Evolutionary conservation across 2,888 invertebrate genomes (phyloP).

Genomic region (Volucella bombylans): DNA sequence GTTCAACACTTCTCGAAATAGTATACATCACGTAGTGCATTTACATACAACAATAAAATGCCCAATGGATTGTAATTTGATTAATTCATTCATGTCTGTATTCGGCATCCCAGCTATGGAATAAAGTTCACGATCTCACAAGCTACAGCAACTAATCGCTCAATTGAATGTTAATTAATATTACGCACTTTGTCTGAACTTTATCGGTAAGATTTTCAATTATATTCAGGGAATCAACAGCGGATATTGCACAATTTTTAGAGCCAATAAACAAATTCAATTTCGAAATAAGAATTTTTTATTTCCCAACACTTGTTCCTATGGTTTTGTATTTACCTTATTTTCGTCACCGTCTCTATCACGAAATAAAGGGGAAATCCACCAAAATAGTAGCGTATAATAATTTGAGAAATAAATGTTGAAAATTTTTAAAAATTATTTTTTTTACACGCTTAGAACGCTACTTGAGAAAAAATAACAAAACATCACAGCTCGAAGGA

Average conservation of each 20-base stretch:
- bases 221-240: constrained; percentile 8
- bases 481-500: constrained; percentile 44
- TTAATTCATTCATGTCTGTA: constrained; percentile 23
- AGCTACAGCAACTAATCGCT: constrained; percentile 25
- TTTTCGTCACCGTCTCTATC: not conserved
- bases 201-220: constrained; percentile 9
- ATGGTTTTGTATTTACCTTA: constrained; percentile 19
- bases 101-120: not conserved
- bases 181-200: constrained; percentile 29
- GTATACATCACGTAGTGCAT: constrained; percentile 1
- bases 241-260: constrained; percentile 44
- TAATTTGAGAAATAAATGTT: not conserved
- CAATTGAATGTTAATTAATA: constrained; percentile 49
- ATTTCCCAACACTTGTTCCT: not conserved
- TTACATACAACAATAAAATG: constrained; percentile 3
- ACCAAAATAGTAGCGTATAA: not conserved
- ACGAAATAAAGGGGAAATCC: not conserved
- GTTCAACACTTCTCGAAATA: too few species aligned
- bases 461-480: constrained; percentile 37
- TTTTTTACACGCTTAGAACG: constrained; percentile 4
- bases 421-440: not conserved
- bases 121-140: not conserved
- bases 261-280: constrained; percentile 39
- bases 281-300: not conserved
- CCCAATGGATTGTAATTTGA: constrained; percentile 40